These are phyloP conservation scores for Drosophila miranda DNA, from an alignment of 1,140 invertebrate genomes.

Conservation along the genomic window DNA sequence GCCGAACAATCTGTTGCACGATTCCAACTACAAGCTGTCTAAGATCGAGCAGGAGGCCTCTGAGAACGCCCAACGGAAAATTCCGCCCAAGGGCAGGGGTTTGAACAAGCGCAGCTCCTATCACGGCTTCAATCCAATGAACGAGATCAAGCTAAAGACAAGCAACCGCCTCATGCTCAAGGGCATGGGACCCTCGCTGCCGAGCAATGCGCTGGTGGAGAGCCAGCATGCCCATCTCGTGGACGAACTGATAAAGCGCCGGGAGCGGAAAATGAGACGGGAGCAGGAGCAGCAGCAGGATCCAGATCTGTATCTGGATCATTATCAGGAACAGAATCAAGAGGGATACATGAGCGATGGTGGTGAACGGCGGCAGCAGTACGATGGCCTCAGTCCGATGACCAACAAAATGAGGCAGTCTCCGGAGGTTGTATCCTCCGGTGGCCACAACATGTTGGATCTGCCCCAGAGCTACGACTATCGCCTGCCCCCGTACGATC, in stretches of 20 bases:
- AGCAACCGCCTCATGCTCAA: constrained; percentile 66
- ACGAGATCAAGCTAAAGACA: constrained; percentile 75
- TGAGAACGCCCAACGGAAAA: constrained; percentile 16
- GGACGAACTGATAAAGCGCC: constrained; percentile 32
- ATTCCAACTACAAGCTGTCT: constrained; percentile 78
- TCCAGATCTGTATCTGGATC: neutral
- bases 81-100: neutral
- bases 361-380: neutral
- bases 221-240: constrained; percentile 26
- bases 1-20: constrained; percentile 63
- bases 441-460: too few relatives aligned
- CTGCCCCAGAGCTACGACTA: too few relatives aligned
- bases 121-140: constrained; percentile 67
- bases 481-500: too few relatives aligned
- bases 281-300: constrained; percentile 9
- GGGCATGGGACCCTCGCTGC: constrained; percentile 69
- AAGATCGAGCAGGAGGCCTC: constrained; percentile 75
- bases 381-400: neutral
- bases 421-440: too few relatives aligned
- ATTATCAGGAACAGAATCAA: neutral
- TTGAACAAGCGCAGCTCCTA: constrained; percentile 45
- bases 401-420: too few relatives aligned
- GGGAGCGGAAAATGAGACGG: constrained; percentile 12
- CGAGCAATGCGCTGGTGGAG: constrained; percentile 58
- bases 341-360: neutral